Evolutionary conservation across 2,113 vertebrate species (phyloP).

Genomic region (Sturnira hondurensis): DNA sequence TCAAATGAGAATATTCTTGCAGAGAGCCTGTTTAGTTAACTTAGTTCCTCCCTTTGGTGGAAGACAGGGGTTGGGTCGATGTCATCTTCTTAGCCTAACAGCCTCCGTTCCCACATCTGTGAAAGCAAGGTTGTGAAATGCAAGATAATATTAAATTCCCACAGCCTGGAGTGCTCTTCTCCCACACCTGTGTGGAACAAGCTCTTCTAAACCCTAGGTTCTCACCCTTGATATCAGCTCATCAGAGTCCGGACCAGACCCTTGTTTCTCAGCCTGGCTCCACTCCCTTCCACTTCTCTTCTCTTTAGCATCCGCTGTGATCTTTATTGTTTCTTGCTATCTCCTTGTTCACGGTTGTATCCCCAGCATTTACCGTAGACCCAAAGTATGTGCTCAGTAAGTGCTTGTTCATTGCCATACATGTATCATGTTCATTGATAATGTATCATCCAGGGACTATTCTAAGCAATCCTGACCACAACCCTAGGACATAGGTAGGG

Average conservation of each 20-base stretch:
- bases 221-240: not conserved
- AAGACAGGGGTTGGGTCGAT: not conserved
- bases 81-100: not conserved
- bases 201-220: not conserved
- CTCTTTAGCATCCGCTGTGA: not conserved
- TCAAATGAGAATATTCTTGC: slow-evolving; percentile 1
- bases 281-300: not conserved
- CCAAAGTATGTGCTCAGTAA: not conserved
- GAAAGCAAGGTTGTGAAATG: not conserved
- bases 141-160: not conserved
- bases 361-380: not conserved
- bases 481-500: not conserved
- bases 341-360: not conserved
- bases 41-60: not conserved
- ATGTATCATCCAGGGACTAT: not conserved
- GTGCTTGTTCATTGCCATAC: not conserved
- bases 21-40: not conserved
- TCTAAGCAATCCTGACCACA: not conserved
- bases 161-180: not conserved
- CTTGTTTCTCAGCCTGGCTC: not conserved
- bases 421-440: not conserved
- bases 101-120: not conserved
- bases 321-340: not conserved
- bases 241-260: not conserved
- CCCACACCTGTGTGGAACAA: not conserved